These are phyloP conservation scores for Cryptoblepharus egeriae DNA, from an alignment of 2,797 vertebrate species.

Conservation along the genomic window DNA sequence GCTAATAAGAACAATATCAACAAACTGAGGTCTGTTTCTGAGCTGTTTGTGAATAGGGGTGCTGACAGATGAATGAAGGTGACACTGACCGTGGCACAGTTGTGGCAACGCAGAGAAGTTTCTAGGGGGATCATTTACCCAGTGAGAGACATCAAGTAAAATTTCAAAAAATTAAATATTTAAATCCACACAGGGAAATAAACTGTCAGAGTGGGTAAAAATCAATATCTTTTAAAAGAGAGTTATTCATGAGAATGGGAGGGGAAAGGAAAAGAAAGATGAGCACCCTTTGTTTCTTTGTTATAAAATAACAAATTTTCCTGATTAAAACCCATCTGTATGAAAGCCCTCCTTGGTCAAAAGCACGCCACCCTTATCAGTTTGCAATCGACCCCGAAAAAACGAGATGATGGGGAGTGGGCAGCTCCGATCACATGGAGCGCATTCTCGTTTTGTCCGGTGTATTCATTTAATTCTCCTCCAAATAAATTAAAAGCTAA, in stretches of 20 bases:
- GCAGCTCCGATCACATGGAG: background rate
- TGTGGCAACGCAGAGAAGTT: conserved; percentile 32
- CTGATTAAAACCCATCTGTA: conserved; percentile 68
- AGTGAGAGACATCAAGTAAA: conserved; percentile 11
- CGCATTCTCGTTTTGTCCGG: conserved; percentile 37
- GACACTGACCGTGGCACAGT: conserved; percentile 19
- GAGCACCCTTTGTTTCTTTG: conserved; percentile 65
- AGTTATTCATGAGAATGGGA: conserved; percentile 26
- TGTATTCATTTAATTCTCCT: conserved; percentile 48
- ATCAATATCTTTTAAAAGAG: conserved; percentile 56
- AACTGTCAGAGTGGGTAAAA: conserved; percentile 18
- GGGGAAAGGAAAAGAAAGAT: conserved; percentile 25
- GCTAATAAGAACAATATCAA: conserved; percentile 39
- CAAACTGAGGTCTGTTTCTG: conserved; percentile 48
- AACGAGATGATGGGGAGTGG: conserved; percentile 19
- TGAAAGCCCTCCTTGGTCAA: conserved; percentile 21
- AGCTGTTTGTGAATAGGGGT: conserved; percentile 52
- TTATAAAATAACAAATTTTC: conserved; percentile 68
- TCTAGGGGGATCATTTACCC: conserved; percentile 7
- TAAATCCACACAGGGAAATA: conserved; percentile 46
- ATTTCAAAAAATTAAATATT: conserved; percentile 53
- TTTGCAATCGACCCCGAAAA: conserved; percentile 44
- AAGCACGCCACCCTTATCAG: conserved; percentile 10
- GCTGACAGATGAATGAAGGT: conserved; percentile 17
- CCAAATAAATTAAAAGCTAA: conserved; percentile 56